Base-by-base conservation (phyloP, 2,888 invertebrate genomes). In the Patella ulyssiponensis region DNA sequence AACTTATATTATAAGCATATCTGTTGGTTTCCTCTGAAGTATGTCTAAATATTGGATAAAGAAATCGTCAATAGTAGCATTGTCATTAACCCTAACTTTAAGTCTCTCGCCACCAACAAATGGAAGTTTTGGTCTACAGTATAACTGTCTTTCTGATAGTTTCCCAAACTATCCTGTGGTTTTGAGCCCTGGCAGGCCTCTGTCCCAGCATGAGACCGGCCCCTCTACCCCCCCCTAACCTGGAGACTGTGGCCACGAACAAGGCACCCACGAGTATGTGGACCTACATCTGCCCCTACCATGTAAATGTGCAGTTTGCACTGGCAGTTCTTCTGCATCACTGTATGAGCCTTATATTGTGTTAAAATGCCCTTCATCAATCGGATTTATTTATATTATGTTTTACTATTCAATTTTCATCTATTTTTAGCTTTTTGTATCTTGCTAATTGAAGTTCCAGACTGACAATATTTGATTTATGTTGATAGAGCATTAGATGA, bases 41-140 rank as follows among this genome's bases (percentile, higher is more conserved):
- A n/a, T 76, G 71, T n/a, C 58, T 15, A 56, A 51, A 33, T 71
- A 64, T 20, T 23, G 14, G 72, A 33, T 71, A 15, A 71, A 76
- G 58, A 58, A 58, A n/a, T 58, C 11, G 20, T 58, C 58, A 58
- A 58, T 58, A 58, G n/a, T 58, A 58, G 58, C 58, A 58, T 58
- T n/a, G 58, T 58, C 17, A 27, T 9, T n/a, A 58, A 15, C n/a
- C 56, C 56, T 56, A 56, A 56, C 56, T 4, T 56, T 56, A n/a
- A 56, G 17, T 56, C 56, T 56, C n/a, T 56, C 56, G 12, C 56
- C 56, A 56, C 56, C 56, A 12, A 0, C 15, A 15, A 56, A 56
- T 17, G 56, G 56, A 56, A 56, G 56, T n/a, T 56, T 56, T 12
- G 56, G 12, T n/a, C 14, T 56, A n/a, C n/a, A n/a, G n/a, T n/a